Evolutionary conservation across 2,888 invertebrate species (phyloP).

Genomic region (Drosophila ochracea): DNA sequence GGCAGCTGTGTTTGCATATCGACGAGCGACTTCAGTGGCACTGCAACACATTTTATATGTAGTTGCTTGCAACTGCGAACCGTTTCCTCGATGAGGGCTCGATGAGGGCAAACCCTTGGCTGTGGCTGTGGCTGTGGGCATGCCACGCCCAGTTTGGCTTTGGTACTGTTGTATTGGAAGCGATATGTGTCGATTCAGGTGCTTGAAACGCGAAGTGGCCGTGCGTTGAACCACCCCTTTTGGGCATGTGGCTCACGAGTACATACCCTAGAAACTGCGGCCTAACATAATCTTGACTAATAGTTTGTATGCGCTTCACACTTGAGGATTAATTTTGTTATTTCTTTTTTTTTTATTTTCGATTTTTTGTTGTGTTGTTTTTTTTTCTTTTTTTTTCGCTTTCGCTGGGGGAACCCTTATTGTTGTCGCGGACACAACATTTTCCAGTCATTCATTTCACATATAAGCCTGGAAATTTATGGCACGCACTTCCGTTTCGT

Average conservation of each 20-base stretch:
- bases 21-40: conserved; percentile 12
- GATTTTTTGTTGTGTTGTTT: conserved; percentile 30
- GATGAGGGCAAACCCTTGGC: conserved; percentile 35
- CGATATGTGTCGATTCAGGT: conserved; percentile 59
- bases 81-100: conserved; percentile 18
- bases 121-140: conserved; percentile 18
- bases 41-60: conserved; percentile 9
- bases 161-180: conserved; percentile 10
- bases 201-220: conserved; percentile 58
- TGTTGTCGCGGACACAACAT: conserved; percentile 67
- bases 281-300: conserved; percentile 82
- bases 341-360: conserved; percentile 31
- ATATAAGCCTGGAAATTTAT: conserved; percentile 75
- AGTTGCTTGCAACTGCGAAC: conserved; percentile 11
- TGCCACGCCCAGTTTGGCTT: conserved; percentile 52
- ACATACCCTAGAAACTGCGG: conserved; percentile 34
- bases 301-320: conserved; percentile 81
- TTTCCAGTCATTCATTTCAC: conserved; percentile 62
- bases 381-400: conserved; percentile 26
- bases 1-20: conserved; percentile 76
- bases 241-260: conserved; percentile 18
- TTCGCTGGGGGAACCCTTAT: conserved; percentile 26
- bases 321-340: conserved; percentile 77
- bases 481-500: conserved; percentile 83
- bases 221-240: conserved; percentile 46